A percentile compares a stretch with the other conserved stretches of the same genome.
Evolutionary conservation across 2,888 invertebrate species (phyloP).

Genomic region (Synergus laeviventris): DNA sequence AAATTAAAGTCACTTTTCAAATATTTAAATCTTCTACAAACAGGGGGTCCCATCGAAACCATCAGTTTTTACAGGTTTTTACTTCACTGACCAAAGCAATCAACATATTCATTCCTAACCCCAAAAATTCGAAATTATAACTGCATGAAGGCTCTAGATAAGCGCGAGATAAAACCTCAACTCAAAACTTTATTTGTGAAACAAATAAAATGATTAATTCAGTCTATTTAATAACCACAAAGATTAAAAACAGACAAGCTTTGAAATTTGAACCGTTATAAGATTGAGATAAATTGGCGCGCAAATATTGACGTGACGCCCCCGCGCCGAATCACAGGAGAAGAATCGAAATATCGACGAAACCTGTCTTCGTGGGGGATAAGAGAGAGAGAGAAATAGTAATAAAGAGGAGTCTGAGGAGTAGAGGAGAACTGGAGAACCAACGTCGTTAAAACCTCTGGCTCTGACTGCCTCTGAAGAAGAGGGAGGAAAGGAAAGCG

Average conservation of each 20-base stretch:
- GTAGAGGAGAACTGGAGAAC: neutral
- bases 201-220: neutral
- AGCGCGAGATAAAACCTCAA: neutral
- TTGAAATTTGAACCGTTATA: neutral
- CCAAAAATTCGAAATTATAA: too few relatives aligned
- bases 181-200: neutral
- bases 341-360: conserved; percentile 35
- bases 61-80: too few relatives aligned
- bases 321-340: neutral
- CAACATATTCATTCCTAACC: too few relatives aligned
- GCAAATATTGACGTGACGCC: conserved; percentile 8
- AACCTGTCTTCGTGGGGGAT: neutral
- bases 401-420: neutral
- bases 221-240: neutral
- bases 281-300: neutral
- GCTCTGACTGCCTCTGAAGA: neutral
- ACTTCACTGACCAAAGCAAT: too few relatives aligned
- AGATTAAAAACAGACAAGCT: neutral
- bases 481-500: conserved; percentile 27
- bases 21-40: too few relatives aligned
- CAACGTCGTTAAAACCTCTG: neutral
- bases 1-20: too few relatives aligned
- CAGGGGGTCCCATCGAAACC: too few relatives aligned
- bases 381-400: neutral
- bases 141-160: too few relatives aligned